Evolutionary conservation across 2,797 vertebrate genomes (phyloP).

Genomic region (Garrulus glandarius): DNA sequence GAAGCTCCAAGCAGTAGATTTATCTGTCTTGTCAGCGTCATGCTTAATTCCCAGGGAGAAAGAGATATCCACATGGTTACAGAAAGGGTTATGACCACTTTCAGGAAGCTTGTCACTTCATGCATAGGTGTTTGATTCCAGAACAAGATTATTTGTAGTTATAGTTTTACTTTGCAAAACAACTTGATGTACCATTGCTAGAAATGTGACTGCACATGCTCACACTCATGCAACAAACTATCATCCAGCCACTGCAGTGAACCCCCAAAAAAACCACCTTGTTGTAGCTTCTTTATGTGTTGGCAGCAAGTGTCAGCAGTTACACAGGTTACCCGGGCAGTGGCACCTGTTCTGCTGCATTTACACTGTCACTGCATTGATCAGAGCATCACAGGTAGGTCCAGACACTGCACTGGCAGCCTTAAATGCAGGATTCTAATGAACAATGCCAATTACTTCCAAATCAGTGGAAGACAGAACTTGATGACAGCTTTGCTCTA

Average conservation of each 20-base stretch:
- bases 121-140: background rate
- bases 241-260: background rate
- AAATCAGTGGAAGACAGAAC: background rate
- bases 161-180: background rate
- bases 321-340: rapidly evolving
- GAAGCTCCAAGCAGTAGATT: background rate
- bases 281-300: background rate
- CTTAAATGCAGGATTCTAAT: background rate
- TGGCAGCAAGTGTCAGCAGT: background rate
- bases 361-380: background rate
- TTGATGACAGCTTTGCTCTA: background rate
- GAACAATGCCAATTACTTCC: background rate
- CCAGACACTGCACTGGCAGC: background rate
- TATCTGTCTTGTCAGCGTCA: background rate
- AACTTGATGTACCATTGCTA: background rate
- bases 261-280: background rate
- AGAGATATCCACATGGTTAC: background rate
- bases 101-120: background rate
- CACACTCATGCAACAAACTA: background rate
- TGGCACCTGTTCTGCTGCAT: background rate
- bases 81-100: background rate
- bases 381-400: background rate
- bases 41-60: background rate
- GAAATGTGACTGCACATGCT: background rate
- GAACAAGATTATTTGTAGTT: background rate